These are phyloP conservation scores for Trissolcus japonicus DNA, from an alignment of 2,888 invertebrate genomes.

Conservation along the genomic window DNA sequence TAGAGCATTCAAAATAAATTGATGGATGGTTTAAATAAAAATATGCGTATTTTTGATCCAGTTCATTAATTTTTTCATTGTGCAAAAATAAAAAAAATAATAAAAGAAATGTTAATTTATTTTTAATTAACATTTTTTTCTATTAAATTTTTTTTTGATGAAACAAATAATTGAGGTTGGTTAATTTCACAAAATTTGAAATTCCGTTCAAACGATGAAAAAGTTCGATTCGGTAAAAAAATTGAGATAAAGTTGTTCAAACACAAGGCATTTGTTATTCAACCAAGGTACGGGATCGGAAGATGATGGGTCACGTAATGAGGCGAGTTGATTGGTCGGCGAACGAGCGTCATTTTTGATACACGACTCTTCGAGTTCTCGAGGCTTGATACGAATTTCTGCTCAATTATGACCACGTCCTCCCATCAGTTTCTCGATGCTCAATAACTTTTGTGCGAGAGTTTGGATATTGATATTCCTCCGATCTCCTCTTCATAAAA, in stretches of 20 bases:
- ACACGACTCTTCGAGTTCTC: slow-evolving; percentile 20
- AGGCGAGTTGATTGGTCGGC: slow-evolving; percentile 15
- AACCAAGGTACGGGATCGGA: slow-evolving; percentile 15
- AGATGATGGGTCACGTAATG: slow-evolving; percentile 36
- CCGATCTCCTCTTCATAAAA: slow-evolving; percentile 17
- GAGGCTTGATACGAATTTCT: slow-evolving; percentile 22
- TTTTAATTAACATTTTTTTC: no score
- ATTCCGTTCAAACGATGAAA: no score
- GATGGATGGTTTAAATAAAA: no score
- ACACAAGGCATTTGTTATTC: slow-evolving; percentile 19
- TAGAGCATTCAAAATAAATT: no score
- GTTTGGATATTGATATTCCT: slow-evolving; percentile 27
- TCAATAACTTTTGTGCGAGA: slow-evolving; percentile 24
- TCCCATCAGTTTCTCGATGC: slow-evolving; percentile 35
- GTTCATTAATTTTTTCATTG: no score
- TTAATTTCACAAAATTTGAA: no score
- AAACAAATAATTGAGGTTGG: no score
- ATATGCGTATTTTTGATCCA: no score
- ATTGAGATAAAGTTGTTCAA: slow-evolving; percentile 15
- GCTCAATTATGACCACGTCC: slow-evolving; percentile 43
- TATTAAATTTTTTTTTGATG: no score
- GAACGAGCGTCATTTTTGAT: slow-evolving; percentile 38
- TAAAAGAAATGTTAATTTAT: no score
- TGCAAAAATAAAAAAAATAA: no score
- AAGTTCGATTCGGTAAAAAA: not conserved